Evolutionary conservation across 2,888 invertebrate genomes (phyloP).

Genomic region (Tromatobia lineatoria): DNA sequence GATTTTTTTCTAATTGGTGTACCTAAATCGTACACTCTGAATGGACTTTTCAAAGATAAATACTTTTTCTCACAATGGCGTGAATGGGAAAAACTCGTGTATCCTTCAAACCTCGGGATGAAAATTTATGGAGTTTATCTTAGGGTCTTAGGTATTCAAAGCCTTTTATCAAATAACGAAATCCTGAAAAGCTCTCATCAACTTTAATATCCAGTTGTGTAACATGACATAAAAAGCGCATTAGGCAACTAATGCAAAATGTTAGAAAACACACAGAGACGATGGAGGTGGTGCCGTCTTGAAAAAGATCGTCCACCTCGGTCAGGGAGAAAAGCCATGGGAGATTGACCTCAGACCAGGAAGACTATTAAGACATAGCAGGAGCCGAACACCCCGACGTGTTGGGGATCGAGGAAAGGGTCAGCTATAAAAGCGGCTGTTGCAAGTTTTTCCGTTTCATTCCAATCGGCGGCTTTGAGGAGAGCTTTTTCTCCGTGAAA

Average conservation of each 20-base stretch:
- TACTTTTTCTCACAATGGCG: too few relatives aligned
- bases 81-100: too few relatives aligned
- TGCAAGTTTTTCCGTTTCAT: slow-evolving; percentile 76
- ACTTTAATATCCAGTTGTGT: slow-evolving; percentile 38
- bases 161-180: slow-evolving; percentile 4
- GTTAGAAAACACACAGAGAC: slow-evolving; percentile 62
- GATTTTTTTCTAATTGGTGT: too few relatives aligned
- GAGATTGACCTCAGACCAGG: slow-evolving; percentile 70
- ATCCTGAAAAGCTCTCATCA: slow-evolving; percentile 6
- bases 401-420: slow-evolving; percentile 73
- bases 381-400: slow-evolving; percentile 77
- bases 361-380: slow-evolving; percentile 79
- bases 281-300: slow-evolving; percentile 32
- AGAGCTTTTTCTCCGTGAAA: slow-evolving; percentile 25
- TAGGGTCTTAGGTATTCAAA: slow-evolving; percentile 43
- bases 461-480: slow-evolving; percentile 66
- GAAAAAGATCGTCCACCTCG: slow-evolving; percentile 63
- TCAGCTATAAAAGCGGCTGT: slow-evolving; percentile 80
- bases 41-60: too few relatives aligned
- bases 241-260: slow-evolving; percentile 77
- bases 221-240: slow-evolving; percentile 76
- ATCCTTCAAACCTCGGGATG: too few relatives aligned
- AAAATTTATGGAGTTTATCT: too few relatives aligned
- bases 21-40: too few relatives aligned
- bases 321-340: slow-evolving; percentile 69